Base-by-base conservation (phyloP, 2,113 vertebrate species). In the Cheilinus undulatus region DNA sequence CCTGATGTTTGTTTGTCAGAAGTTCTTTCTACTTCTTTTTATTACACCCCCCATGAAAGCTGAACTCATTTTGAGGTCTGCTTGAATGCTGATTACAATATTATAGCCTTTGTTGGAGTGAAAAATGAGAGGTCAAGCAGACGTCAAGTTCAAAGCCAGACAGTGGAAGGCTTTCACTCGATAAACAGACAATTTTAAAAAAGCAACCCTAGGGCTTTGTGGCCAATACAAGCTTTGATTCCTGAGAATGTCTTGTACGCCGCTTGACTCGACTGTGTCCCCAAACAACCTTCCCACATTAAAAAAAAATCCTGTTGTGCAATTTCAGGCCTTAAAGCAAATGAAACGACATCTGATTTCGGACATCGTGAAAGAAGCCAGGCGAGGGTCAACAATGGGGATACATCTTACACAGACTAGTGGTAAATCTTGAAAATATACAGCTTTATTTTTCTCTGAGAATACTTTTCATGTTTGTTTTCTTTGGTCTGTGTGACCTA, bases 1-100 rank as follows among this genome's bases (percentile, higher is more conserved):
- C 72, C 69, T 65, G 63, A n/a, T 67, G 86, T 50, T 78, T 83
- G 81, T 86, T 87, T 61, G 67, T 61, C 22, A 76, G 48, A 70
- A 26, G 11, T 38, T 17, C 5, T 56, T 4, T 26, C 34, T 32
- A 17, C 7, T 48, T 23, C 22, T 26, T 50, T 42, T 20, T 3
- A 28, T 32, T 14, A 38, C 24, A 9, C 17, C 64, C 42, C 53
- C 19, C 0, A 0, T 58, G 38, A 52, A 57, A 61, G 60, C 6
- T 22, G 4, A 64, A 32, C 38, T 63, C n/a, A 19, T 58, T 58
- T 49, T 76, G 67, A 63, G 53, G 70, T 53, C 77, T 75, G 70
- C 67, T 48, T 57, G 30, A 56, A 50, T 64, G 28, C 65, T 77
- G 74, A 82, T 82, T 90, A 77, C 69, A 80, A 75, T 28, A 64